These are phyloP conservation scores for Struthidea cinerea DNA, from an alignment of 2,113 vertebrate genomes.

Conservation along the genomic window DNA sequence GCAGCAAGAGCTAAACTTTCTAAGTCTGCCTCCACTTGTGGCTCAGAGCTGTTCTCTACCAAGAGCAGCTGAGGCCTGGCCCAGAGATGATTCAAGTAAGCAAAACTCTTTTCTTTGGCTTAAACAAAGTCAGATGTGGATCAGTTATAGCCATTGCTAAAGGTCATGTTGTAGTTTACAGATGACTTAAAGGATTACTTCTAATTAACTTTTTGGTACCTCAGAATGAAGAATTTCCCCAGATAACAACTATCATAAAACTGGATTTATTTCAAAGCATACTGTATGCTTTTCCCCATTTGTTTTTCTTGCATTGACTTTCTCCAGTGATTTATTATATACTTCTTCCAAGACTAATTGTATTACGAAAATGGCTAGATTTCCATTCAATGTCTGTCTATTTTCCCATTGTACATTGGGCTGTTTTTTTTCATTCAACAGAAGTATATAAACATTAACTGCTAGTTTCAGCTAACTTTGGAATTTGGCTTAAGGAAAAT, in stretches of 20 bases:
- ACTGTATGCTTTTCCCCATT: neutral
- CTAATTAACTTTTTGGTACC: neutral
- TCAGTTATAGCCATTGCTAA: neutral
- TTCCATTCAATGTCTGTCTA: neutral
- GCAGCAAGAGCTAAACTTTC: neutral
- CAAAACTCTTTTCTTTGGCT: neutral
- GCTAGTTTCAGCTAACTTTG: neutral
- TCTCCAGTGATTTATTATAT: neutral
- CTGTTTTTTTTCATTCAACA: neutral
- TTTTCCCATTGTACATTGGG: neutral
- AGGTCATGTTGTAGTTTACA: neutral
- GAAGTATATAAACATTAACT: neutral
- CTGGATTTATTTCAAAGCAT: neutral
- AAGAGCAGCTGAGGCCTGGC: neutral
- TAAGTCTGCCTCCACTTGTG: neutral
- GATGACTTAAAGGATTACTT: neutral
- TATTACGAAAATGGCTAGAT: neutral
- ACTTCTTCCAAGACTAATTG: neutral
- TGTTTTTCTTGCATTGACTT: neutral
- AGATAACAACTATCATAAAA: neutral
- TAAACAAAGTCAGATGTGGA: neutral
- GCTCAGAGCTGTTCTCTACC: neutral
- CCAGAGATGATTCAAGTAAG: neutral
- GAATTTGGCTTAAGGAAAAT: neutral
- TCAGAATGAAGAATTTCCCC: neutral